A percentile compares a stretch with the other conserved stretches of the same genome.
These are phyloP conservation scores for Meliscaeva auricollis DNA, from an alignment of 2,888 invertebrate genomes.

Conservation along the genomic window DNA sequence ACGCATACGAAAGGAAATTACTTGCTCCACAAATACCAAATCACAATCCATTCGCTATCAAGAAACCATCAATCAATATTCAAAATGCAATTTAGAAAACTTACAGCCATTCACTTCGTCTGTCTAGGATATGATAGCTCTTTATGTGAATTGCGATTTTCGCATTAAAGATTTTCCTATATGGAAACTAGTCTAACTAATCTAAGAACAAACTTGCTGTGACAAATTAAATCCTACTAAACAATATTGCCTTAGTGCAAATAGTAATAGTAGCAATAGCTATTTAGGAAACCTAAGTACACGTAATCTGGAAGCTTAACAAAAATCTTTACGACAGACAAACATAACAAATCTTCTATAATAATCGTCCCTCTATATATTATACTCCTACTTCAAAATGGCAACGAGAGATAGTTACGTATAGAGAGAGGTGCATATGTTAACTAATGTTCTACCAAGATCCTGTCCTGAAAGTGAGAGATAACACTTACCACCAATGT, in stretches of 20 bases:
- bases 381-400: neutral
- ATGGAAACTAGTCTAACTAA: neutral
- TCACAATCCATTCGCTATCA: too few relatives aligned
- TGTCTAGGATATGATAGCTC: too few relatives aligned
- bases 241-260: neutral
- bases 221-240: neutral
- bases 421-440: constrained; percentile 1
- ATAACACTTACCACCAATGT: constrained; percentile 6
- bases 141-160: too few relatives aligned
- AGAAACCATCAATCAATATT: too few relatives aligned
- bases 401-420: neutral
- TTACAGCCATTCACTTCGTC: too few relatives aligned
- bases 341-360: neutral
- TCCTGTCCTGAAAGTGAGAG: neutral
- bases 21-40: too few relatives aligned
- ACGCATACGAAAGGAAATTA: too few relatives aligned
- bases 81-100: too few relatives aligned
- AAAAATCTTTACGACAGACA: constrained; percentile 17
- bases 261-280: neutral
- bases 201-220: neutral
- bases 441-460: neutral
- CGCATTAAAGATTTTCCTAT: neutral
- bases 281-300: neutral
- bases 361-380: neutral
- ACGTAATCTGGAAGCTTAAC: constrained; percentile 7